These are phyloP conservation scores for Hypolimnas misippus DNA, from an alignment of 2,888 invertebrate genomes.

Conservation along the genomic window DNA sequence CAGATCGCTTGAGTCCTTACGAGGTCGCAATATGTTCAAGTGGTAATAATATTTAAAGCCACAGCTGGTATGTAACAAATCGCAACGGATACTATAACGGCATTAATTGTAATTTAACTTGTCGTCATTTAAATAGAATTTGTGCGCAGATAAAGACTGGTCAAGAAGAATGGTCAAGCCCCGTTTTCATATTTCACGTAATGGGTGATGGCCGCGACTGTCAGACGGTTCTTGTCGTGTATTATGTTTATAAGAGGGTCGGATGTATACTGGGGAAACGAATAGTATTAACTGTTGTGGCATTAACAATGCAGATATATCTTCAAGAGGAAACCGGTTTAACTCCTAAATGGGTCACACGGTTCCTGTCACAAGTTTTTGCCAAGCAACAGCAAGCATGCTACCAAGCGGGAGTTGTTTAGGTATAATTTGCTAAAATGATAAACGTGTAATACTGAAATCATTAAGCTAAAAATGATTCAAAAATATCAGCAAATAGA, in stretches of 20 bases:
- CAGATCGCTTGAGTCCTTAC: neutral
- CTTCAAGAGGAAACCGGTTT: constrained; percentile 82
- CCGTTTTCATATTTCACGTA: constrained; percentile 69
- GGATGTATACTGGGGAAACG: constrained; percentile 73
- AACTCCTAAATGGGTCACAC: constrained; percentile 82
- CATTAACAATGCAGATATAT: constrained; percentile 75
- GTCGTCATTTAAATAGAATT: constrained; percentile 56
- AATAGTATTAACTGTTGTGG: constrained; percentile 79
- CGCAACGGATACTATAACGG: constrained; percentile 53
- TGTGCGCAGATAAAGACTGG: constrained; percentile 50
- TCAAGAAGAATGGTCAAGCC: constrained; percentile 70
- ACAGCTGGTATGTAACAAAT: constrained; percentile 60
- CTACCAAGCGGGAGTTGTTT: constrained; percentile 20
- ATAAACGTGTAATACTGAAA: neutral
- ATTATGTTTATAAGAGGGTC: constrained; percentile 77
- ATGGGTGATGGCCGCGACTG: constrained; percentile 69
- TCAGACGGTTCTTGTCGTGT: constrained; percentile 72
- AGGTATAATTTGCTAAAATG: constrained; percentile 16
- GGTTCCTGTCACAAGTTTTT: constrained; percentile 78
- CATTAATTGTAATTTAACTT: constrained; percentile 58
- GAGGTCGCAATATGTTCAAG: neutral
- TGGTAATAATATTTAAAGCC: constrained; percentile 47
- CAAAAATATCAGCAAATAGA: no score
- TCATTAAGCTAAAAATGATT: no score
- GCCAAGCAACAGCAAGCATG: constrained; percentile 57